Evolutionary conservation across 2,113 vertebrate genomes (phyloP).

Genomic region (Todiramphus chloris): DNA sequence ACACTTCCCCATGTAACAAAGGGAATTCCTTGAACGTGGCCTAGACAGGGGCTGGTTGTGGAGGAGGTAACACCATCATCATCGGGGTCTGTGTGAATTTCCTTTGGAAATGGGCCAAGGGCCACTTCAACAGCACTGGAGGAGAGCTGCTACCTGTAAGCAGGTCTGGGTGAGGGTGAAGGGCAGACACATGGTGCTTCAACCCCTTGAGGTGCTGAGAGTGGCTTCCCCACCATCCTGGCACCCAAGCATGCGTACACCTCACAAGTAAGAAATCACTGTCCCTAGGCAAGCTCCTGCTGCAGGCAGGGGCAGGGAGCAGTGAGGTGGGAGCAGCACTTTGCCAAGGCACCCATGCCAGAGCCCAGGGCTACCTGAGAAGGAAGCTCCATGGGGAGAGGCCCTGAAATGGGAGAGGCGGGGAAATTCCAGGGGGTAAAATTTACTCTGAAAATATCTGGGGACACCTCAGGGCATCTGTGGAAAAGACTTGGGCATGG

Average conservation of each 20-base stretch:
- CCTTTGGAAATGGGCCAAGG: not conserved
- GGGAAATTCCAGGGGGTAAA: not conserved
- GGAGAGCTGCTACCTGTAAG: not conserved
- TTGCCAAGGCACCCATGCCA: not conserved
- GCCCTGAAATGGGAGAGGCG: not conserved
- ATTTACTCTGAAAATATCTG: not conserved
- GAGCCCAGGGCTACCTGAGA: not conserved
- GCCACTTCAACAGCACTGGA: not conserved
- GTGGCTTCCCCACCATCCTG: not conserved
- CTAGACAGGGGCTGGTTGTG: not conserved
- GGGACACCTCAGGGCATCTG: not conserved
- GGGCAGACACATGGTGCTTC: not conserved
- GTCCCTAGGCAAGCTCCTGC: not conserved
- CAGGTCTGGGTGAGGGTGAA: not conserved
- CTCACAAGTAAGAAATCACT: not conserved
- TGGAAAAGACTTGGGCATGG: not conserved
- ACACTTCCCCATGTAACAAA: not conserved
- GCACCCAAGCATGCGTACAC: not conserved
- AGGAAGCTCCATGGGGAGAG: not conserved
- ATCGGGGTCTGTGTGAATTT: fast-evolving
- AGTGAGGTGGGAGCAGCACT: not conserved
- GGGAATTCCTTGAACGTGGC: not conserved
- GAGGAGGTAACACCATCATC: not conserved
- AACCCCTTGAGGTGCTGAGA: not conserved
- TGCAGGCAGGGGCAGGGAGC: not conserved